Evolutionary conservation across 2,888 invertebrate genomes (phyloP).

Genomic region (Diarsia brunnea): DNA sequence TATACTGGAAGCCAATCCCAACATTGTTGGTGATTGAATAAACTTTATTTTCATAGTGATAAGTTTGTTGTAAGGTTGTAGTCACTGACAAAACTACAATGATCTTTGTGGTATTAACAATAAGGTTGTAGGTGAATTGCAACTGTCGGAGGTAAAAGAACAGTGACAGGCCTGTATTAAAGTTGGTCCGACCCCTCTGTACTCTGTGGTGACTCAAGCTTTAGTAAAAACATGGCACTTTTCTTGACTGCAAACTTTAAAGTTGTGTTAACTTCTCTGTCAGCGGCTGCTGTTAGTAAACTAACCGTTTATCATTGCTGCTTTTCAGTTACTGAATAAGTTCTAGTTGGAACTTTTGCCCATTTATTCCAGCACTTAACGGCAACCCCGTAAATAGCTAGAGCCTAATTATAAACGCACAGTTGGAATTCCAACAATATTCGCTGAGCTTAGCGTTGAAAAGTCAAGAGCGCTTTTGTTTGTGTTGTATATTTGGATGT

Average conservation of each 20-base stretch:
- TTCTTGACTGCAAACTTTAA: slow-evolving; percentile 35
- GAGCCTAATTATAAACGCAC: neutral
- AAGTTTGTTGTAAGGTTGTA: too few relatives aligned
- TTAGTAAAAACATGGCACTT: slow-evolving; percentile 32
- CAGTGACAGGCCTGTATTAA: slow-evolving; percentile 33
- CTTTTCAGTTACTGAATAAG: neutral
- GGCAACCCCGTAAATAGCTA: neutral
- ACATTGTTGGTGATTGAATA: too few relatives aligned
- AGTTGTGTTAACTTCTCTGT: slow-evolving; percentile 30
- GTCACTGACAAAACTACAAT: neutral
- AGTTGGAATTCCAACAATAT: neutral
- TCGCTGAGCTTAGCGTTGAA: neutral
- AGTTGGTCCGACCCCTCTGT: slow-evolving; percentile 35
- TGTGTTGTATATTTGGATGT: neutral
- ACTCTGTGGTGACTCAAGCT: slow-evolving; percentile 34
- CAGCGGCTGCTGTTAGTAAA: slow-evolving; percentile 8
- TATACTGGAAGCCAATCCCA: neutral
- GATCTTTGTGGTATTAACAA: neutral
- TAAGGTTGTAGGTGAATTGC: neutral
- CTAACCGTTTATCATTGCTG: slow-evolving; percentile 2
- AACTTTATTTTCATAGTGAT: too few relatives aligned
- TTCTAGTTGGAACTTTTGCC: neutral
- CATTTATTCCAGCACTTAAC: neutral
- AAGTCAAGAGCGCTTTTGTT: neutral
- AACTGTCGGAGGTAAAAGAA: neutral